Conservation (phyloP, 1,140 invertebrate genomes). For the Aphis gossypii region DNA sequence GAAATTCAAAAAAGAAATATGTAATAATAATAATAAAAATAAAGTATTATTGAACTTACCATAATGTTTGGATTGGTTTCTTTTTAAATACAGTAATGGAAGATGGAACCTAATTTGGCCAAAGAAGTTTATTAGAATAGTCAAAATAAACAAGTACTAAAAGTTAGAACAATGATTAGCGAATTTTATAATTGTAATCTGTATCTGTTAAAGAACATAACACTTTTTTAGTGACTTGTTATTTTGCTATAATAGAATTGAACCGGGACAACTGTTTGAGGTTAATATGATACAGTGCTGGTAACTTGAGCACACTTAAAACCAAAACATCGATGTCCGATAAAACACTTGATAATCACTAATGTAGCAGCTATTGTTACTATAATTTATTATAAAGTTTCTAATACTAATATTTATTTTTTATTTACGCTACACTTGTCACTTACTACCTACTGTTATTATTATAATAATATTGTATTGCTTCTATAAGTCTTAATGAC, state of each 20-base stretch:
- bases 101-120: background rate
- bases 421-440: background rate
- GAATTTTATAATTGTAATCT: background rate
- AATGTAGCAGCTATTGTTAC: background rate
- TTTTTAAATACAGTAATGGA: background rate
- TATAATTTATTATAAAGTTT: background rate
- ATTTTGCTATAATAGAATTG: background rate
- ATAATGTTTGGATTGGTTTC: background rate
- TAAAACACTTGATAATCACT: background rate
- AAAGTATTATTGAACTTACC: background rate
- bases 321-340: background rate
- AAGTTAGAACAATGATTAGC: background rate
- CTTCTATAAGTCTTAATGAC: too few relatives aligned
- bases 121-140: too few relatives aligned
- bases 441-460: background rate
- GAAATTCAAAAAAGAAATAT: background rate
- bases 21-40: background rate
- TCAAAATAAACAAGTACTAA: background rate
- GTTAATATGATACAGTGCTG: constrained; percentile 20
- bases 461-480: background rate
- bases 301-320: background rate
- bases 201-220: background rate
- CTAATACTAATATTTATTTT: background rate
- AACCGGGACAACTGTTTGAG: constrained; percentile 22
- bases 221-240: constrained; percentile 34